Evolutionary conservation across 2,797 vertebrate species (phyloP), one percentile per base, ranked within the genome.

Genomic region (Characodon lateralis): DNA sequence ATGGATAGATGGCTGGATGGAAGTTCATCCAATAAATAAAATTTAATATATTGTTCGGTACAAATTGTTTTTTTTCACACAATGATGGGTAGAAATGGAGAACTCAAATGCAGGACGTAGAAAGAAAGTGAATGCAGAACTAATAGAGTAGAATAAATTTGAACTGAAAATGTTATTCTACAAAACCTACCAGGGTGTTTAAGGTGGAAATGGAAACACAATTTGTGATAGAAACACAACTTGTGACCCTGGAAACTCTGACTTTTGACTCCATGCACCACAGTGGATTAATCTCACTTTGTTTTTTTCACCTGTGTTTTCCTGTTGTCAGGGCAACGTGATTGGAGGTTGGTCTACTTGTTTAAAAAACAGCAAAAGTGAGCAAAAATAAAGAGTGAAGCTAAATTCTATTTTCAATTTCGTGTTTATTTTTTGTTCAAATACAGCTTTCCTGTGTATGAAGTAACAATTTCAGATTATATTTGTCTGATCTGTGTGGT

Each of bases 331-430:
- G 35, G 18, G 35, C 3, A 41, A 24, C 63, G 35, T 66, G 59
- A 63, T 20, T 20, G 28, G 59, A 63, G 28, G 68, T 50, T n/a
- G 8, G n/a, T n/a, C 41, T 69, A 6, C 46, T 70, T 50, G 26
- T 70, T 50, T 70, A 48, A 70, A 70, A 20, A 35, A 10, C 28
- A 72, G n/a, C 70, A 72, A 56, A 70, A 20, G 51, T 20, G 18
- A 72, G n/a, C 70, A 72, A 56, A 72, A 51, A 35, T 35, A 53
- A 39, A 53, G 70, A 35, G 48, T 22, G 39, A 72, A 9, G 28
- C 31, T 22, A 53, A 55, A 39, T 35, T 4, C 28, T 31, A 12
- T 71, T 8, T 51, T 18, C 28, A 51, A 18, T 9, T 51, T 51
- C 26, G 28, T 22, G 26, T 71, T 35, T 71, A 14, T 14, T 51